A percentile compares a stretch with the other conserved stretches of the same genome.
Evolutionary conservation across 2,113 vertebrate genomes (phyloP).

Genomic region (Eclectus roratus): DNA sequence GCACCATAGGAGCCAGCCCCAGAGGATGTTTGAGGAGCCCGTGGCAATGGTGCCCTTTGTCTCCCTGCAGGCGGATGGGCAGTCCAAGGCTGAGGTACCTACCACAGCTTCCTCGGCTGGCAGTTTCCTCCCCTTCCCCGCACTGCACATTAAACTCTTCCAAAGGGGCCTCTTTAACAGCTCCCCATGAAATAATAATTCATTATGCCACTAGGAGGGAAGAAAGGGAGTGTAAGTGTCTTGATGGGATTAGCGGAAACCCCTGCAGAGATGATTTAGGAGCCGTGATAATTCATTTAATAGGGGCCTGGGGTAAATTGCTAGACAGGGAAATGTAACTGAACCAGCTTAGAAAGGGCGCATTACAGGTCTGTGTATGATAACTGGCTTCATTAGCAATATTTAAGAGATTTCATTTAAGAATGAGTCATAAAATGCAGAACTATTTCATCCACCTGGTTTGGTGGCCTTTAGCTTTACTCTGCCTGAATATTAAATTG

Average conservation of each 20-base stretch:
- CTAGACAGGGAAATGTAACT: slow-evolving; percentile 81
- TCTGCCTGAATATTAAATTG: slow-evolving; percentile 81
- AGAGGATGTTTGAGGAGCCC: neutral
- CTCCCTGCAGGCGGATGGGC: neutral
- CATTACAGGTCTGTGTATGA: slow-evolving; percentile 69
- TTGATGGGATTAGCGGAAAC: slow-evolving; percentile 85
- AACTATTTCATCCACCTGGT: slow-evolving; percentile 80
- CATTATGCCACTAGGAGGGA: slow-evolving; percentile 79
- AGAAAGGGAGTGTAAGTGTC: slow-evolving; percentile 82
- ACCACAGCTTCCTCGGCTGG: slow-evolving; percentile 33
- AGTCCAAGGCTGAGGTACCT: slow-evolving; percentile 33
- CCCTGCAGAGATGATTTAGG: slow-evolving; percentile 85
- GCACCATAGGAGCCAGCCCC: neutral
- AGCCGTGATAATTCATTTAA: slow-evolving; percentile 86
- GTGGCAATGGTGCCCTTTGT: slow-evolving; percentile 34
- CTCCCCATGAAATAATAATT: slow-evolving; percentile 84
- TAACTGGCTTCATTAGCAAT: slow-evolving; percentile 82
- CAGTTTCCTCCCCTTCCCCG: slow-evolving; percentile 35
- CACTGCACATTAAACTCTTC: slow-evolving; percentile 62
- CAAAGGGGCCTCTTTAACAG: slow-evolving; percentile 78
- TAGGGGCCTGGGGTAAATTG: slow-evolving; percentile 83
- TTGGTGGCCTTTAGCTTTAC: slow-evolving; percentile 82
- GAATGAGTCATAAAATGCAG: slow-evolving; percentile 79
- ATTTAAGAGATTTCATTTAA: slow-evolving; percentile 84
- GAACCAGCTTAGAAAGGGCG: slow-evolving; percentile 75